These are phyloP conservation scores for Rhyacophila evoluta DNA, from an alignment of 2,888 invertebrate species.

Conservation along the genomic window DNA sequence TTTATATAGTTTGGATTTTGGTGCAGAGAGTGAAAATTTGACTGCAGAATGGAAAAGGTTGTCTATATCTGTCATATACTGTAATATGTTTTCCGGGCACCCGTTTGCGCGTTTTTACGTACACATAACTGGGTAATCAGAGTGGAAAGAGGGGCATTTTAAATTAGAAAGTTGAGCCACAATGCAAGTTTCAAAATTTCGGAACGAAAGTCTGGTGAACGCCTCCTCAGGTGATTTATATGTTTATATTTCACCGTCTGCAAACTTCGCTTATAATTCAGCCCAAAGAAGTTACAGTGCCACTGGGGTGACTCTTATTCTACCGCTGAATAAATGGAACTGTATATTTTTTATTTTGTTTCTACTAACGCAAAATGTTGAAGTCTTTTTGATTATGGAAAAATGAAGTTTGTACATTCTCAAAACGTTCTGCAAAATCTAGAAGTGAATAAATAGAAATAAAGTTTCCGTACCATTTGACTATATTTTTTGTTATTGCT, in stretches of 20 bases:
- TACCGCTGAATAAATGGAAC: background rate
- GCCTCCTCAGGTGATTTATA: constrained; percentile 2
- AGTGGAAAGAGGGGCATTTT: background rate
- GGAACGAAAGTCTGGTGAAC: constrained; percentile 22
- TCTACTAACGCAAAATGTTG: too few species aligned
- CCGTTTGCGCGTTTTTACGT: background rate
- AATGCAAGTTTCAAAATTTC: constrained; percentile 20
- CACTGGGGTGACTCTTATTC: background rate
- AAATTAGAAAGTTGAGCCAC: constrained; percentile 3
- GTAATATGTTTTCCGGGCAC: background rate
- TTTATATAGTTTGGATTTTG: too few species aligned
- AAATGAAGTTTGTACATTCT: too few species aligned
- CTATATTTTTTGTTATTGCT: too few species aligned
- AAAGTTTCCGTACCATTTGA: too few species aligned
- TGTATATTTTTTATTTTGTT: background rate
- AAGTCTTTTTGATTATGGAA: too few species aligned
- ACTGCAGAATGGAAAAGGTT: too few species aligned
- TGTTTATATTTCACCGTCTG: constrained; percentile 22
- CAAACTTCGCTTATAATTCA: constrained; percentile 18
- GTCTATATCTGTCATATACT: too few species aligned
- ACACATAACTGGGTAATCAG: background rate
- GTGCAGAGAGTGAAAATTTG: too few species aligned
- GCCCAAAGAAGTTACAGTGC: background rate
- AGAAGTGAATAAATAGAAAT: too few species aligned
- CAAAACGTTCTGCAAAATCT: too few species aligned